Evolutionary conservation across 2,888 invertebrate species (phyloP).

Genomic region (Anorthoa munda): DNA sequence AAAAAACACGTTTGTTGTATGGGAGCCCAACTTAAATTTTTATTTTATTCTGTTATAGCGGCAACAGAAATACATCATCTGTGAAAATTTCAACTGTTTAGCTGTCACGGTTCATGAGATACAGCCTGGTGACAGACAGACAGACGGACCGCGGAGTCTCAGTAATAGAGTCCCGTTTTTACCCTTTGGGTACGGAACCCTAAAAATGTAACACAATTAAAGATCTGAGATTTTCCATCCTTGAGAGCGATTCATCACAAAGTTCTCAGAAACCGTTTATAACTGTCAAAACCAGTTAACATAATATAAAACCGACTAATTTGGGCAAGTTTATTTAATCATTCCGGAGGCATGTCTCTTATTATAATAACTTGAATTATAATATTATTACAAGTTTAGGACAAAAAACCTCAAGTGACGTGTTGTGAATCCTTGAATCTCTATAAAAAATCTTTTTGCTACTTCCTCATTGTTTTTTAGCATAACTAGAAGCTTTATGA

Average conservation of each 20-base stretch:
- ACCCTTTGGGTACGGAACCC: too few relatives aligned
- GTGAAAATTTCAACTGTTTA: too few relatives aligned
- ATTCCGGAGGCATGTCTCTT: constrained; percentile 28
- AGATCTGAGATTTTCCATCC: constrained; percentile 1
- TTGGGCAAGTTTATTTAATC: constrained; percentile 59
- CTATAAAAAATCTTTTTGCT: constrained; percentile 74
- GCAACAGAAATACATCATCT: too few relatives aligned
- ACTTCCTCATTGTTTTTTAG: constrained; percentile 80
- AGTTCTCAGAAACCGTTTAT: constrained; percentile 19
- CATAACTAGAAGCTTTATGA: constrained; percentile 70
- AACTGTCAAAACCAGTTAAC: constrained; percentile 47
- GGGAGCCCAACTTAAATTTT: too few relatives aligned
- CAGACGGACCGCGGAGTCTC: too few relatives aligned
- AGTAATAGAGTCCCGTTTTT: too few relatives aligned
- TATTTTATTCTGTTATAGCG: too few relatives aligned
- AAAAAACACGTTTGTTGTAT: too few relatives aligned
- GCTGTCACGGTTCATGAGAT: too few relatives aligned
- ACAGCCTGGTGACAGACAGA: too few relatives aligned
- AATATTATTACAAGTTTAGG: constrained; percentile 39
- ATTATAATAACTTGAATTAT: constrained; percentile 45
- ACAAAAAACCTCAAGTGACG: constrained; percentile 65
- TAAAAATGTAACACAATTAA: constrained; percentile 2
- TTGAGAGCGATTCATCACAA: constrained; percentile 20
- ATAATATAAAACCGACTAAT: constrained; percentile 31
- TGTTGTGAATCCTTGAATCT: constrained; percentile 76